Conservation (phyloP, 2,888 invertebrate species). For the Nephrotoma flavescens region DNA sequence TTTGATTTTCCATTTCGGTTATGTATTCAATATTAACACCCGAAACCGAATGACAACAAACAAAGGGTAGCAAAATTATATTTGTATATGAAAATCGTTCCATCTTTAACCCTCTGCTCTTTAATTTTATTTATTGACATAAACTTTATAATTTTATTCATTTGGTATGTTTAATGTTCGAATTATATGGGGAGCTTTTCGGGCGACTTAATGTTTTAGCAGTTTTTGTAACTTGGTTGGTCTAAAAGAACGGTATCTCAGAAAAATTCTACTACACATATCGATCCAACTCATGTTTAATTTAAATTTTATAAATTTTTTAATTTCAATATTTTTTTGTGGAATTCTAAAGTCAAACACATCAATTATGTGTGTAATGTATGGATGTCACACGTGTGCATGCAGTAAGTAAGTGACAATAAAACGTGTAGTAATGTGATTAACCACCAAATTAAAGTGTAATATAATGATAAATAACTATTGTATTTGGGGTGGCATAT, state of each 20-base stretch:
- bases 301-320: not conserved
- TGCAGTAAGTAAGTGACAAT: not conserved
- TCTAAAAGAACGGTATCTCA: too few species aligned
- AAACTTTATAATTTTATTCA: not conserved
- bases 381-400: not conserved
- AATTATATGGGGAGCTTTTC: not conserved
- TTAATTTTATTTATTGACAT: not conserved
- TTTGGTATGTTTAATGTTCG: not conserved
- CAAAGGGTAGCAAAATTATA: not conserved
- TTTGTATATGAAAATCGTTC: not conserved
- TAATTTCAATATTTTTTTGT: not conserved
- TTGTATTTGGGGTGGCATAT: not conserved
- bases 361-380: not conserved
- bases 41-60: not conserved
- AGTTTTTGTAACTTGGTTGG: too few species aligned
- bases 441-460: not conserved
- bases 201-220: too few species aligned
- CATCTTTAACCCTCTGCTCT: not conserved
- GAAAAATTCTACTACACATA: not conserved
- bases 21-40: not conserved
- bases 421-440: not conserved
- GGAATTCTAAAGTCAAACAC: not conserved
- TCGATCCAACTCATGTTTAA: not conserved
- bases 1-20: not conserved
- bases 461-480: not conserved